Evolutionary conservation across 2,113 vertebrate species (phyloP).

Genomic region (Megaceryle maxima): DNA sequence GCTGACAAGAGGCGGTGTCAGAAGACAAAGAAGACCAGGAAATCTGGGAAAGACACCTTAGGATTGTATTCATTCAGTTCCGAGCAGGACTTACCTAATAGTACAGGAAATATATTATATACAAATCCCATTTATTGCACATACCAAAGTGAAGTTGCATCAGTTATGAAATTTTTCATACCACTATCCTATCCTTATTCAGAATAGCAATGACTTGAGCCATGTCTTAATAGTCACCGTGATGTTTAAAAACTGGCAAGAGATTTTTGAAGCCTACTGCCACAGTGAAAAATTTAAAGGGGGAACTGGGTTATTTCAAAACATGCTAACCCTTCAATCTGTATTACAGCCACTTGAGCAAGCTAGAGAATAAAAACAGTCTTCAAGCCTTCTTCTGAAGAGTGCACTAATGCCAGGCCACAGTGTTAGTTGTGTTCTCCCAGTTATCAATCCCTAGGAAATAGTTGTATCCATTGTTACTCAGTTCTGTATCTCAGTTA

Average conservation of each 20-base stretch:
- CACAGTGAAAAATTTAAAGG: not conserved
- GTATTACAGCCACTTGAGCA: not conserved
- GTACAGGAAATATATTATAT: not conserved
- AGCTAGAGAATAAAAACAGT: not conserved
- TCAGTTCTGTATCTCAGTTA: not conserved
- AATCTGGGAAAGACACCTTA: not conserved
- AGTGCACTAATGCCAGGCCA: not conserved
- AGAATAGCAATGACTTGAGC: not conserved
- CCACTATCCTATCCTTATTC: not conserved
- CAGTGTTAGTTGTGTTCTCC: not conserved
- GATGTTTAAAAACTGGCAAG: not conserved
- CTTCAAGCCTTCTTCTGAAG: not conserved
- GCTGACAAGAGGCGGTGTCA: not conserved
- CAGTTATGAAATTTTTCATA: conserved; percentile 11
- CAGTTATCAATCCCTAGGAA: not conserved
- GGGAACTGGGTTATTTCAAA: not conserved
- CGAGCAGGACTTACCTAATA: not conserved
- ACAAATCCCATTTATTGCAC: conserved; percentile 23
- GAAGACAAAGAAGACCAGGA: not conserved
- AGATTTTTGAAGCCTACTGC: not conserved
- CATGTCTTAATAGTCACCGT: not conserved
- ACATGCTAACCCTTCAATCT: not conserved
- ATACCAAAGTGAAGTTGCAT: not conserved
- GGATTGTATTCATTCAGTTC: not conserved
- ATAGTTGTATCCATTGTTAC: not conserved